Evolutionary conservation across 2,797 vertebrate species (phyloP).

Genomic region (Sorex maritimensis): DNA sequence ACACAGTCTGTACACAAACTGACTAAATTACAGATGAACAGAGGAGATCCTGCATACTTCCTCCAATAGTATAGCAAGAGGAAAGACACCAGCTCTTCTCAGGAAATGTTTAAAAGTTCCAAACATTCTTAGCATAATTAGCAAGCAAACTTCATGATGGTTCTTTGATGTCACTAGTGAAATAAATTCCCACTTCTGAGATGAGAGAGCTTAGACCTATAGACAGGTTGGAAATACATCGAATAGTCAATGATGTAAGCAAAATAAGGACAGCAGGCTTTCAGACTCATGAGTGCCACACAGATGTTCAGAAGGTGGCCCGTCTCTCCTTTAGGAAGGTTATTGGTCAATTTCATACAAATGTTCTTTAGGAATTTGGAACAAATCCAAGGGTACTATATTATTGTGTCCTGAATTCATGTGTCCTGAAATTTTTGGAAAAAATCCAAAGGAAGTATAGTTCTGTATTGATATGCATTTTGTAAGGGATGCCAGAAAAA

Average conservation of each 20-base stretch:
- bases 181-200: conserved; percentile 69
- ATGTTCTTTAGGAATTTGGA: conserved; percentile 5
- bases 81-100: conserved; percentile 81
- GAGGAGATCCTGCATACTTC: conserved; percentile 84
- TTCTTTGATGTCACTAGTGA: neutral
- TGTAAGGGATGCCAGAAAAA: conserved; percentile 59
- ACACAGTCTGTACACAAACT: conserved; percentile 81
- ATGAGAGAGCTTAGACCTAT: conserved; percentile 68
- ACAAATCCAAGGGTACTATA: conserved; percentile 7
- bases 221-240: conserved; percentile 24
- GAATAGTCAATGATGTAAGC: neutral
- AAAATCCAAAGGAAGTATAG: conserved; percentile 17
- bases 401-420: neutral
- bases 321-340: conserved; percentile 27
- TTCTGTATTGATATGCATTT: conserved; percentile 58
- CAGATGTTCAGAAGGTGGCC: conserved; percentile 18
- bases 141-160: conserved; percentile 57
- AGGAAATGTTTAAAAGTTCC: conserved; percentile 83
- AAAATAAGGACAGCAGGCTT: neutral
- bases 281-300: neutral
- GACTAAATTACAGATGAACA: conserved; percentile 83
- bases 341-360: conserved; percentile 12
- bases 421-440: neutral
- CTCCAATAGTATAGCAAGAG: conserved; percentile 85
- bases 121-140: conserved; percentile 75